These are phyloP conservation scores for Pollenia amentaria DNA, from an alignment of 2,888 invertebrate genomes.

Conservation along the genomic window DNA sequence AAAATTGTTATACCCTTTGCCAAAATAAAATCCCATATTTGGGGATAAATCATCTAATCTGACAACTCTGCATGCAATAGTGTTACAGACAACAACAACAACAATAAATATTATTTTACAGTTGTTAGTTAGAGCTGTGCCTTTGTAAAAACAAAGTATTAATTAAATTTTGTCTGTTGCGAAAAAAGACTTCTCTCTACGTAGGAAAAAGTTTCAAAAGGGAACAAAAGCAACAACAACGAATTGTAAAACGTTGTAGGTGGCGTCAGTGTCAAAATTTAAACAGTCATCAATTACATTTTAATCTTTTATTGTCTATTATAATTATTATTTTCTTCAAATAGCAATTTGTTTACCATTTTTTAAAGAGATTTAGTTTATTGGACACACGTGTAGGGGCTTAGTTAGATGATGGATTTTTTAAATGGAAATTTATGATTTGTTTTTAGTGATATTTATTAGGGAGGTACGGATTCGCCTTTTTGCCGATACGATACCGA, in stretches of 20 bases:
- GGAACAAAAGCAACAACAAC: neutral
- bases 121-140: slow-evolving; percentile 17
- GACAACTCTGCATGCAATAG: no score
- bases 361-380: neutral
- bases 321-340: neutral
- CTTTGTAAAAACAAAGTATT: slow-evolving; percentile 8
- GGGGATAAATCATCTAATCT: no score
- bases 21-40: no score
- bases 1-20: no score
- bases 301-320: slow-evolving; percentile 10
- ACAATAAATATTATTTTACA: neutral
- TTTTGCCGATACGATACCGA: no score
- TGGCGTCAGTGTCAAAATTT: slow-evolving; percentile 62
- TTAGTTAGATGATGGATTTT: neutral
- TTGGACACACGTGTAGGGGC: neutral
- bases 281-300: slow-evolving; percentile 49
- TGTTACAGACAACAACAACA: slow-evolving; percentile 1
- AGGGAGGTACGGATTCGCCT: no score
- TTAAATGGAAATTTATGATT: neutral
- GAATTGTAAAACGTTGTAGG: slow-evolving; percentile 46
- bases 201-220: neutral
- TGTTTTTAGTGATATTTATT: neutral
- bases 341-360: slow-evolving; percentile 11
- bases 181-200: neutral
- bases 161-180: slow-evolving; percentile 29